Conservation (phyloP, 1,140 invertebrate species). For the Monochamus saltuarius region DNA sequence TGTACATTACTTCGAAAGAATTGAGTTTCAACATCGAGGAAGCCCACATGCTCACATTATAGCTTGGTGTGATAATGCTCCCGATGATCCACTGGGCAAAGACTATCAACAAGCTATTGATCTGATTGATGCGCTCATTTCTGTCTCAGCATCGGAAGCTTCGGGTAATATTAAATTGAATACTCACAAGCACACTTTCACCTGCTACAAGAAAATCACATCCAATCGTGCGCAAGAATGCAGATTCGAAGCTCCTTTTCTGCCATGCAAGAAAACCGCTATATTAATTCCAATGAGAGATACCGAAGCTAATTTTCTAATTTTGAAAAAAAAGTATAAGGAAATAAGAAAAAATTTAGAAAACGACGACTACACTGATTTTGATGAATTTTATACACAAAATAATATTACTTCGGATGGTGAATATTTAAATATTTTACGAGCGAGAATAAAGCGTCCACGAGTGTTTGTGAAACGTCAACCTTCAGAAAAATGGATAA, state of each 20-base stretch:
- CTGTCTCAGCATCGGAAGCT: constrained; percentile 32
- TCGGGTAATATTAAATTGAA: constrained; percentile 39
- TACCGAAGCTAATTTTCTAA: constrained; percentile 21
- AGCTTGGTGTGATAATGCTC: constrained; percentile 38
- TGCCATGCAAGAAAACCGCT: constrained; percentile 34
- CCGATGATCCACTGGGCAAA: constrained; percentile 19
- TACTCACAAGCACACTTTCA: constrained; percentile 38
- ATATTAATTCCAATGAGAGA: constrained; percentile 38
- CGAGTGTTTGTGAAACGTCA: too few species aligned
- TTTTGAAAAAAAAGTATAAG: constrained; percentile 26
- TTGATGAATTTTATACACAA: too few species aligned
- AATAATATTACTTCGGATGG: too few species aligned
- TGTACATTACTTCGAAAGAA: constrained; percentile 47
- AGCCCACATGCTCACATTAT: constrained; percentile 46
- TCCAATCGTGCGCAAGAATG: constrained; percentile 34
- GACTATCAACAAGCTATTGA: constrained; percentile 14
- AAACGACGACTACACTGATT: too few species aligned
- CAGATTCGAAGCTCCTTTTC: constrained; percentile 44
- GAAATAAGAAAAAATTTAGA: constrained; percentile 31
- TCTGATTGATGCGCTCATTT: constrained; percentile 27
- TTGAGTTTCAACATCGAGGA: constrained; percentile 55
- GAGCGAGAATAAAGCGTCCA: too few species aligned
- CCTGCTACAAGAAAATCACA: constrained; percentile 36
- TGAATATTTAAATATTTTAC: too few species aligned
- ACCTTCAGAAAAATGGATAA: too few species aligned